These are phyloP conservation scores for Prorops nasuta DNA, from an alignment of 1,140 invertebrate species.

Conservation along the genomic window DNA sequence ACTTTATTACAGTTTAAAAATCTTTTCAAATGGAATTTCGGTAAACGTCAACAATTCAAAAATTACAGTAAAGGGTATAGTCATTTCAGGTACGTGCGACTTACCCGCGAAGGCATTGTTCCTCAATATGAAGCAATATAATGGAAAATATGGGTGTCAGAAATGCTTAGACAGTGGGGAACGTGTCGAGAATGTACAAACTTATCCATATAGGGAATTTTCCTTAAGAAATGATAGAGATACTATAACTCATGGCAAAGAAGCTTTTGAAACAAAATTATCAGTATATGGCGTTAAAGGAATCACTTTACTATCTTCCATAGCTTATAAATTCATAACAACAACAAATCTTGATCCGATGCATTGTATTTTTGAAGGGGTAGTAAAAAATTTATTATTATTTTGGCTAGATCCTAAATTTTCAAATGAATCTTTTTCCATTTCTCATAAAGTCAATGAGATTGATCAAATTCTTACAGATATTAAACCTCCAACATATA, in stretches of 20 bases:
- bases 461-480: background rate
- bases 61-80: background rate
- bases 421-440: background rate
- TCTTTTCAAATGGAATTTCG: background rate
- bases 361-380: background rate
- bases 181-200: background rate
- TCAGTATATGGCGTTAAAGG: background rate
- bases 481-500: constrained; percentile 4
- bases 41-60: background rate
- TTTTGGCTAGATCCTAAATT: background rate
- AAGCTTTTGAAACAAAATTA: background rate
- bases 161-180: background rate
- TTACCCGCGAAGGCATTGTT: too few species aligned
- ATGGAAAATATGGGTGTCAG: too few species aligned
- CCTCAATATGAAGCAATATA: too few species aligned
- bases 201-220: background rate
- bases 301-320: background rate
- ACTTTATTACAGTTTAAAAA: background rate
- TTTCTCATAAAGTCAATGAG: background rate
- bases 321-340: background rate
- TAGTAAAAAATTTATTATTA: background rate
- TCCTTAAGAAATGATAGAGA: background rate
- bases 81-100: background rate
- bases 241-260: background rate
- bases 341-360: background rate